Conservation (phyloP, 2,113 vertebrate genomes). For the Ammodytes marinus region DNA sequence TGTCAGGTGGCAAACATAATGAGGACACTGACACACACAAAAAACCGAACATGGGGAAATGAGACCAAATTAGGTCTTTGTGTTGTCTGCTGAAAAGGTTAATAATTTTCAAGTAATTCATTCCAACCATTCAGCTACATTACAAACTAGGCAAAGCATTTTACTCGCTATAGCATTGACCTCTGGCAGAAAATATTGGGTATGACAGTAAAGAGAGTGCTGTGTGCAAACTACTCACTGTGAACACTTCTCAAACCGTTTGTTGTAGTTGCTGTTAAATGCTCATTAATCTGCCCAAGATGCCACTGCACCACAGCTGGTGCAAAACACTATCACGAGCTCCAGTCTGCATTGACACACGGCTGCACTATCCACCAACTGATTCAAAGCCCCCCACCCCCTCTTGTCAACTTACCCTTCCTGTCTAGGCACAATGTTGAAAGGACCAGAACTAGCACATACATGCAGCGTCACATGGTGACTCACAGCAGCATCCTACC, state of each 20-base stretch:
- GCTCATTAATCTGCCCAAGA: constrained; percentile 71
- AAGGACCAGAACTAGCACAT: constrained; percentile 49
- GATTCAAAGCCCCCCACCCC: constrained; percentile 11
- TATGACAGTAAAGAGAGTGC: neutral
- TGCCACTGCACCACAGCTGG: constrained; percentile 79
- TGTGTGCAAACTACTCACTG: constrained; percentile 32
- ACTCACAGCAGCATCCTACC: constrained; percentile 59
- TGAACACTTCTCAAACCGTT: constrained; percentile 38
- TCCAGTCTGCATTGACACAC: constrained; percentile 68
- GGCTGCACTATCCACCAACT: constrained; percentile 43
- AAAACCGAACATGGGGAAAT: constrained; percentile 16
- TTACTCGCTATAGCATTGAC: constrained; percentile 28
- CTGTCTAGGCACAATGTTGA: constrained; percentile 31
- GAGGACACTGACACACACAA: constrained; percentile 43
- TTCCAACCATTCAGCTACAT: neutral
- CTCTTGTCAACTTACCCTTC: constrained; percentile 16
- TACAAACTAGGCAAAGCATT: neutral
- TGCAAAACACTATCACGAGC: constrained; percentile 76
- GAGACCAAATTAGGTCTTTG: constrained; percentile 1
- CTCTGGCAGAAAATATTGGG: neutral
- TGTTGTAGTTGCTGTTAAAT: constrained; percentile 28
- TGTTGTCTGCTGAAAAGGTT: neutral
- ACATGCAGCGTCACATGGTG: constrained; percentile 65
- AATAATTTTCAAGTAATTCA: neutral
- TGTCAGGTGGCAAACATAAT: constrained; percentile 62